phyloP scores from a whole-genome alignment of 2,888 invertebrate species.

The Hirtodrosophila cameraria region DNA sequence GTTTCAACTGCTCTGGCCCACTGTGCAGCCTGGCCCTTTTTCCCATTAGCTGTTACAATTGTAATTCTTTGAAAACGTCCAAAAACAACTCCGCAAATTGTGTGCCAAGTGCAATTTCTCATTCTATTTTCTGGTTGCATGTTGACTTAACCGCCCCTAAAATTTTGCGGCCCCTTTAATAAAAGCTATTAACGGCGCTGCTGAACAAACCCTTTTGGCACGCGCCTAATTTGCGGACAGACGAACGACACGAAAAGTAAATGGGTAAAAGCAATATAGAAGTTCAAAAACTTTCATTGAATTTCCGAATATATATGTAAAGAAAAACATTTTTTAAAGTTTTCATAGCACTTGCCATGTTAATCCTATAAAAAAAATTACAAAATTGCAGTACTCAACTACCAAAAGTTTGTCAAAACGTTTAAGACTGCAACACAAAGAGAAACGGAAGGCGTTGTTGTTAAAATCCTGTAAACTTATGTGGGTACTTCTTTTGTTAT shows the following conservation, averaged over 20 bases:
- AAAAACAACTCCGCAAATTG: background rate
- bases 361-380: too few relatives aligned
- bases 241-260: slow-evolving; percentile 23
- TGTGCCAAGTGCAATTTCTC: slow-evolving; percentile 33
- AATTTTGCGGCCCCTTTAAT: slow-evolving; percentile 26
- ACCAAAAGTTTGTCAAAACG: too few relatives aligned
- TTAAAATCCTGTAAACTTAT: too few relatives aligned
- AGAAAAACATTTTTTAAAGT: too few relatives aligned
- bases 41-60: background rate
- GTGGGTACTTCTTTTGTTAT: too few relatives aligned
- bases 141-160: slow-evolving; percentile 6
- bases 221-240: slow-evolving; percentile 48
- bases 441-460: background rate
- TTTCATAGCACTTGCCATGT: too few relatives aligned
- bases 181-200: slow-evolving; percentile 12
- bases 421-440: slow-evolving; percentile 4
- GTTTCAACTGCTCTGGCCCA: background rate
- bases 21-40: background rate
- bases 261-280: background rate
- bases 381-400: too few relatives aligned
- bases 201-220: slow-evolving; percentile 36
- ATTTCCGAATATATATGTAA: background rate
- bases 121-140: slow-evolving; percentile 37
- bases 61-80: slow-evolving; percentile 1
- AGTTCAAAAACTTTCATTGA: too few relatives aligned